Base-by-base conservation (phyloP, 2,113 vertebrate species). In the Synchiropus splendidus region DNA sequence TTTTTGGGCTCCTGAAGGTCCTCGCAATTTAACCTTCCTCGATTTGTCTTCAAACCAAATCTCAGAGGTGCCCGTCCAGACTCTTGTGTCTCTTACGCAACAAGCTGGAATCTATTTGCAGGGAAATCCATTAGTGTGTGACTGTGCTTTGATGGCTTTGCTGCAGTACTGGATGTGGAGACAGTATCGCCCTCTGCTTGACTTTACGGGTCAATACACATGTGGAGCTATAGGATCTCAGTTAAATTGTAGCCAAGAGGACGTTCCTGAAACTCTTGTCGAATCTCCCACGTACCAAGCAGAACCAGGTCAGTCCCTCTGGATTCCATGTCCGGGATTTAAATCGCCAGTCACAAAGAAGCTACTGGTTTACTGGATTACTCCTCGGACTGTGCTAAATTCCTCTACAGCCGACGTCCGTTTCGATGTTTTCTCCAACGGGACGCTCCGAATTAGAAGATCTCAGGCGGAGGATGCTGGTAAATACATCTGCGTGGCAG, bases 41-140 rank as follows among this genome's bases (percentile, higher is more conserved):
- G 90, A 92, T 60, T 12, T 90, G 49, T 90, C 90, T 13, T 78
- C 83, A 52, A 92, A 92, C 59, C 72, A 4, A 35, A 71, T 92
- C 31, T 66, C 79, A 27, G 37, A 50, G 0, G 70, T 89, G 51
- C 84, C 89, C 2, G 16, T 90, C 42, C 83, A 86, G 48, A 82
- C 59, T 35, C 47, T 91, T 37, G 79, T 87, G 48, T 79, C 79
- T 31, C 75, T 89, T 48, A 73, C 77, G 0, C 77, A 51, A 16
- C 81, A 82, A 44, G 76, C 74, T 45, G 81, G 80, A 40, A 78
- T 90, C 67, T 89, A 89, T 63, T 77, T 92, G 64, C 90, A 92
- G 21, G 85, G 80, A 43, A 92, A 92, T 56, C 89, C 87, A 1
- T 78, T 92, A 59, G 45, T 67, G 11, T 92, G 90, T 65, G 87